These are phyloP conservation scores for Spilarctia lutea DNA, from an alignment of 2,888 invertebrate genomes.

Conservation along the genomic window DNA sequence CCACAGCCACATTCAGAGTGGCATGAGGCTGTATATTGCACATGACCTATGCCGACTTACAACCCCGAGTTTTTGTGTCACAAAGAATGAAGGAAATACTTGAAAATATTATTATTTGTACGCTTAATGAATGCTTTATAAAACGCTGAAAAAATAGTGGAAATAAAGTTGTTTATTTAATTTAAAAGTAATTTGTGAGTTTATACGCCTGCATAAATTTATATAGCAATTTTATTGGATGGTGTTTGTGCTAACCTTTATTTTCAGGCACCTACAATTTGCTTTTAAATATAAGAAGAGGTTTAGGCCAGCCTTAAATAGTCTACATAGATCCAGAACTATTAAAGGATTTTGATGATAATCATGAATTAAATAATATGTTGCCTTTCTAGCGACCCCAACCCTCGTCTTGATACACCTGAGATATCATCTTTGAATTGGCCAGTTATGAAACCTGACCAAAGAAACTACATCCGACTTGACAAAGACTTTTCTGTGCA, in stretches of 20 bases:
- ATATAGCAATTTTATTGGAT: background rate
- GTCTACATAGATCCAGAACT: too few species aligned
- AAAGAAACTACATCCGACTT: constrained; percentile 62
- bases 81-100: too few species aligned
- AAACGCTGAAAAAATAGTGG: background rate
- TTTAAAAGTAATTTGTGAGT: too few species aligned
- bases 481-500: constrained; percentile 51
- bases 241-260: background rate
- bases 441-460: constrained; percentile 61
- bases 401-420: constrained; percentile 48
- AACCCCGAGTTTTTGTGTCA: too few species aligned
- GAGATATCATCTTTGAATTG: constrained; percentile 54
- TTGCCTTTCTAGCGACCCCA: constrained; percentile 59
- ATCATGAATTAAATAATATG: background rate
- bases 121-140: too few species aligned
- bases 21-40: too few species aligned
- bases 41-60: too few species aligned
- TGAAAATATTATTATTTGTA: too few species aligned
- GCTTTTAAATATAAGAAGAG: background rate
- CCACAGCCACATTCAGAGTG: too few species aligned
- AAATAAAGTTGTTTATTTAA: too few species aligned
- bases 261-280: background rate
- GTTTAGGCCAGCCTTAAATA: too few species aligned
- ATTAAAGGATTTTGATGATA: background rate
- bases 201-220: background rate